Percentiles rank a stretch among this genome's conserved stretches.
Evolutionary conservation across 2,113 vertebrate genomes (phyloP).

Genomic region (Montifringilla adamsi): DNA sequence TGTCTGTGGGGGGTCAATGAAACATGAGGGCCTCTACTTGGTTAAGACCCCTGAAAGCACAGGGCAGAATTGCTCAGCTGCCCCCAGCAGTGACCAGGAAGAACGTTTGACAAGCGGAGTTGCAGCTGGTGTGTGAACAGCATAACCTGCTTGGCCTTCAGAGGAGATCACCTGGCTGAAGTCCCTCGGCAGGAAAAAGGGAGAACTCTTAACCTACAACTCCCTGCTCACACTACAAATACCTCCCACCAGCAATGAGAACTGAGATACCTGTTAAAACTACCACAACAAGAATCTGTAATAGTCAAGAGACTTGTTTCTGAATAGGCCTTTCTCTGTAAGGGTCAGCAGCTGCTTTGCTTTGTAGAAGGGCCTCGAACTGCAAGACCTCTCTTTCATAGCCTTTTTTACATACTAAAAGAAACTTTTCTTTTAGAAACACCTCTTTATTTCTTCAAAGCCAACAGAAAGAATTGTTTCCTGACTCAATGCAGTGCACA

Average conservation of each 20-base stretch:
- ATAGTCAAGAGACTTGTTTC: not conserved
- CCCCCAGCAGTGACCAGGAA: not conserved
- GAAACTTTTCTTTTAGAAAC: not conserved
- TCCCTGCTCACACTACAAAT: not conserved
- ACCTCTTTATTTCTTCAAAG: constrained; percentile 14
- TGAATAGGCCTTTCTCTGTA: not conserved
- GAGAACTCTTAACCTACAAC: not conserved
- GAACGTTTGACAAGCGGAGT: fast-evolving
- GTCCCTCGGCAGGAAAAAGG: not conserved
- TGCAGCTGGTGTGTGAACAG: not conserved
- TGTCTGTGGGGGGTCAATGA: not conserved
- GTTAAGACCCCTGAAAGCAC: not conserved
- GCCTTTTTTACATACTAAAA: not conserved
- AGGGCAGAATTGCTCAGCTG: not conserved
- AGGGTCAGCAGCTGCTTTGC: not conserved
- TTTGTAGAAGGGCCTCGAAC: not conserved
- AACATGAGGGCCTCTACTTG: not conserved
- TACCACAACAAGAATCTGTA: not conserved
- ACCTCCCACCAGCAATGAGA: not conserved
- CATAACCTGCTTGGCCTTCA: not conserved
- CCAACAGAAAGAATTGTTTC: not conserved
- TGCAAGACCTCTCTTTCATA: not conserved
- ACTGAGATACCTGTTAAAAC: not conserved
- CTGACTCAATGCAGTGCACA: not conserved
- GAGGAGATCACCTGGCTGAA: not conserved